Conservation (phyloP, 2,888 invertebrate species). For the Panzeria rudis region DNA sequence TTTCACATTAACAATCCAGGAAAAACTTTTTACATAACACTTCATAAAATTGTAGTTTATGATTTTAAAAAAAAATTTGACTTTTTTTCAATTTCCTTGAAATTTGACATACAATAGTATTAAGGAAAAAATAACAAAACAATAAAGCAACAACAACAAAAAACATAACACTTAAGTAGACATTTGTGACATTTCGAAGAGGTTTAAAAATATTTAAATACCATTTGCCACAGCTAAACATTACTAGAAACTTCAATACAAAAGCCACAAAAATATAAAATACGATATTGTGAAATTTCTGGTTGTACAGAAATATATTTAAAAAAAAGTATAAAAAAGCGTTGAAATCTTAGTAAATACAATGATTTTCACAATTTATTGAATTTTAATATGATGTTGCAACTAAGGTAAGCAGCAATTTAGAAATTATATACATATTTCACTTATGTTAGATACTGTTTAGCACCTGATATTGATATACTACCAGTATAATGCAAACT, state of each 20-base stretch:
- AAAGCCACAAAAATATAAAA: slow-evolving; percentile 44
- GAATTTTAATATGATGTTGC: slow-evolving; percentile 48
- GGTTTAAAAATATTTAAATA: slow-evolving; percentile 69
- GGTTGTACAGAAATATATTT: slow-evolving; percentile 5
- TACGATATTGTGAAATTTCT: slow-evolving; percentile 21
- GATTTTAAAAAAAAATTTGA: slow-evolving; percentile 9
- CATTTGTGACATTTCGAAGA: slow-evolving; percentile 70
- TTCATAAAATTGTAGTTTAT: slow-evolving; percentile 40
- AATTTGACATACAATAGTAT: slow-evolving; percentile 52
- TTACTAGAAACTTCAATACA: slow-evolving; percentile 36
- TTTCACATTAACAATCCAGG: background rate
- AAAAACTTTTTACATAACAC: slow-evolving; percentile 54
- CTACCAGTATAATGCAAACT: no score
- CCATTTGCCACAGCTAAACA: slow-evolving; percentile 43
- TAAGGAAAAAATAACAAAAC: slow-evolving; percentile 12
- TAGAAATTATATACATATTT: slow-evolving; percentile 5
- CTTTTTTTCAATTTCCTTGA: slow-evolving; percentile 44
- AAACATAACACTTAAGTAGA: slow-evolving; percentile 40
- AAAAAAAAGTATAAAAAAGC: background rate
- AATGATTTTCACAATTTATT: slow-evolving; percentile 64
- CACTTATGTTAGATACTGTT: background rate
- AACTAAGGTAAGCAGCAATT: background rate
- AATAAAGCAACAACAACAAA: slow-evolving; percentile 2
- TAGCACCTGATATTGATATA: slow-evolving; percentile 27
- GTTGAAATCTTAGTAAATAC: slow-evolving; percentile 60